These are phyloP conservation scores for Platyscapa corneri DNA, from an alignment of 1,140 invertebrate genomes.

Conservation along the genomic window DNA sequence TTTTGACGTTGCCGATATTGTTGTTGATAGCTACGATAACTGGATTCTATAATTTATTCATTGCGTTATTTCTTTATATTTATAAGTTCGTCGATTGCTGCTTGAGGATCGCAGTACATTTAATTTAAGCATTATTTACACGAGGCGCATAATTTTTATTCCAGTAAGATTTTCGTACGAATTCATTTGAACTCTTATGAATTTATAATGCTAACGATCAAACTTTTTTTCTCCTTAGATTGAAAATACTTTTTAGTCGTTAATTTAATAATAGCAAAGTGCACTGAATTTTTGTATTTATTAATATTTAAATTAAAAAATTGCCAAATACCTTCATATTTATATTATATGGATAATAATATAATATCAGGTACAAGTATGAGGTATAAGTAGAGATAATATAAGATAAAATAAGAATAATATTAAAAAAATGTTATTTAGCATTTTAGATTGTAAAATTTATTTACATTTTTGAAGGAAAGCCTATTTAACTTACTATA, in stretches of 20 bases:
- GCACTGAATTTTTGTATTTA: too few species aligned
- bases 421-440: too few species aligned
- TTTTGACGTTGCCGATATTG: not conserved
- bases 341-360: too few species aligned
- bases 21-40: not conserved
- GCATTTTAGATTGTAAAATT: too few species aligned
- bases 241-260: not conserved
- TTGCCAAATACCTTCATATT: too few species aligned
- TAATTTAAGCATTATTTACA: not conserved
- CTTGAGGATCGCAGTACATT: not conserved
- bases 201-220: not conserved
- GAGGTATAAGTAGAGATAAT: too few species aligned
- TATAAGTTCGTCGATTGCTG: not conserved
- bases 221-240: not conserved
- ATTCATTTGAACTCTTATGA: not conserved
- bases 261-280: too few species aligned
- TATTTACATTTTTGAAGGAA: not conserved
- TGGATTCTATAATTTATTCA: not conserved
- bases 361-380: too few species aligned
- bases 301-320: too few species aligned
- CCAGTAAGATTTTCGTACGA: not conserved
- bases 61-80: not conserved
- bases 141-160: not conserved
- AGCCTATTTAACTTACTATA: not conserved
- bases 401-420: too few species aligned